These are phyloP conservation scores for Tringa solitaria DNA, from an alignment of 2,113 vertebrate species.

Conservation along the genomic window DNA sequence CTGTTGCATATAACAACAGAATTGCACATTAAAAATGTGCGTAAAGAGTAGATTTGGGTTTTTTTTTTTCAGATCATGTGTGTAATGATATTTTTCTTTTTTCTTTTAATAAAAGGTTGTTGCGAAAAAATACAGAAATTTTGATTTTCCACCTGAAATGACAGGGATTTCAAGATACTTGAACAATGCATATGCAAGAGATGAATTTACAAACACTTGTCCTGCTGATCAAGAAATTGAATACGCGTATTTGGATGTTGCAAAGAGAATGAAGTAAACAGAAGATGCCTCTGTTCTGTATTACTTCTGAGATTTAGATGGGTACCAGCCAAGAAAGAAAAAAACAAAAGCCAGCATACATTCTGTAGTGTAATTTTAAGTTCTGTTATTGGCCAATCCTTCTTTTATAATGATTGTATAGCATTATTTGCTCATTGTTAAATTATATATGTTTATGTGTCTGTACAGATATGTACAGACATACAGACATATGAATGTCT, in stretches of 20 bases:
- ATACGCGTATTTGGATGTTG: conserved; percentile 87
- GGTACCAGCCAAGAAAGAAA: not conserved
- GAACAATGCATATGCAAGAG: conserved; percentile 84
- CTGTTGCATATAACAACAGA: rapidly evolving
- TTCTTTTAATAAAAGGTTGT: conserved; percentile 79
- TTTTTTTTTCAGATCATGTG: not conserved
- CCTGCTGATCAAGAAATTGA: conserved; percentile 91
- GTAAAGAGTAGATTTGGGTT: not conserved
- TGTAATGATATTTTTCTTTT: not conserved
- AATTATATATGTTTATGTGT: not conserved
- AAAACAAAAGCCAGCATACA: not conserved
- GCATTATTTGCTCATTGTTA: not conserved
- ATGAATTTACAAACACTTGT: conserved; percentile 94
- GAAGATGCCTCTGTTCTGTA: not conserved
- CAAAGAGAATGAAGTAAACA: conserved; percentile 84
- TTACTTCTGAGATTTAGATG: not conserved
- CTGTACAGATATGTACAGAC: not conserved
- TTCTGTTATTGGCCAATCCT: not conserved
- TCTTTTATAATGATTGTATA: not conserved
- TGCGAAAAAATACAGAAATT: conserved; percentile 90
- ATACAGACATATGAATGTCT: not conserved
- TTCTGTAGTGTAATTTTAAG: not conserved
- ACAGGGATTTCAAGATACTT: conserved; percentile 89
- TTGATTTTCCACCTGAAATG: conserved; percentile 92
- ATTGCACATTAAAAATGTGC: not conserved